Base-by-base conservation (phyloP, 2,113 vertebrate species). In the Oxygymnocypris stewartii region DNA sequence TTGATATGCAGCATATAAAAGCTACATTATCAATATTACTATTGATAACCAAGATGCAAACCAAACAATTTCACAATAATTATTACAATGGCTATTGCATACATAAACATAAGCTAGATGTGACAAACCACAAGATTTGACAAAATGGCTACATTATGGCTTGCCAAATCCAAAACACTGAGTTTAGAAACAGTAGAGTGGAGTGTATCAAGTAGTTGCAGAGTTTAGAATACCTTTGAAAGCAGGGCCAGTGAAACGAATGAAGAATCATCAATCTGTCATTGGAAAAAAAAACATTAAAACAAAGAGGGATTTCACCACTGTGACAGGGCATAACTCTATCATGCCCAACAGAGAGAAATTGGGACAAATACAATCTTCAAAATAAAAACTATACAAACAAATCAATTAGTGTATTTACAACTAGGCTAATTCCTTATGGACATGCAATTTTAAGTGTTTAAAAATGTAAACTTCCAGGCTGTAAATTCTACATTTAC, bases 201-300 rank as follows among this genome's bases (percentile, higher is more conserved):
- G 25, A 84, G 14, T 31, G 31, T 16, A 57, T 69, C 69, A 49
- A 63, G 28, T 35, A 61, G 54, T 80, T 67, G 57, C 67, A 84
- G 51, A 74, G 42, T 59, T 37, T 18, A 51, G 85, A 91, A 92
- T 99, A 99, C 98, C 98, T 98, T 96, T 88, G 96, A 95, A 93
- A 99, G 97, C 95, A 97, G 95, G 91, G 96, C 96, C 94, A 97
- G 93, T 92, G 96, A 95, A 95, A 96, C 96, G 90, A 96, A 96
- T 71, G 96, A 95, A 94, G 95, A 96, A 94, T 96, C 96, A 94
- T 96, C 96, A 95, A 97, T 97, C 97, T 98, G 97, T 97, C 69
- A 74, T 96, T 94, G 95, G 92, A 95, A 96, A 96, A 95, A 96
- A 96, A 96, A 95, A 96, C 96, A 83, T 85, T 82, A 97, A 97